Evolutionary conservation across 2,113 vertebrate species (phyloP).

Genomic region (Gambusia affinis): DNA sequence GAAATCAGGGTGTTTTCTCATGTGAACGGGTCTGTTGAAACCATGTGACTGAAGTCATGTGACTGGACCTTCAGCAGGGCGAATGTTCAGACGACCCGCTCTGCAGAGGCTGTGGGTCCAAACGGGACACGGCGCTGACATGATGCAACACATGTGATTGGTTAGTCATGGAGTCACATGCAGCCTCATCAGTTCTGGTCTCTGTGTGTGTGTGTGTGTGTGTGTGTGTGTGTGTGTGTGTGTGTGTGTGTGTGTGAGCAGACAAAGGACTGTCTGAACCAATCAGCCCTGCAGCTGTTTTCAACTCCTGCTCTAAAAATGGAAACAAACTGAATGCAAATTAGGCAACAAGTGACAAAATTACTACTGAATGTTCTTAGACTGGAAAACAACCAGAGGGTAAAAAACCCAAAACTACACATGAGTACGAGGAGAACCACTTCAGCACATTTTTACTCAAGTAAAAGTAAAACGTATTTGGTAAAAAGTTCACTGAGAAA

Average conservation of each 20-base stretch:
- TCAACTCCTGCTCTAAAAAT: neutral
- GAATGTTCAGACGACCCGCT: neutral
- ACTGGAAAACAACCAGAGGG: neutral
- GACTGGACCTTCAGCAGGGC: neutral
- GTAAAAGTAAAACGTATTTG: too few species aligned
- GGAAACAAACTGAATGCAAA: slow-evolving; percentile 6
- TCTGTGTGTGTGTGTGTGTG: slow-evolving; percentile 27
- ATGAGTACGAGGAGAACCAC: too few species aligned
- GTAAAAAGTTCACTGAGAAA: too few species aligned
- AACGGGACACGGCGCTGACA: slow-evolving; percentile 4
- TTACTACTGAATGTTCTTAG: neutral
- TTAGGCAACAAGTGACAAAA: neutral
- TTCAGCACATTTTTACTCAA: too few species aligned
- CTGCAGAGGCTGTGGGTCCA: slow-evolving; percentile 16
- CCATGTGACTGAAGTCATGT: neutral
- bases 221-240: slow-evolving; percentile 3
- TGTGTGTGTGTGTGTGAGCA: slow-evolving; percentile 7
- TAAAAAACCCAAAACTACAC: too few species aligned
- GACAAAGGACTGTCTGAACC: slow-evolving; percentile 12
- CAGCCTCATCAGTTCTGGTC: slow-evolving; percentile 11
- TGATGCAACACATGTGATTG: slow-evolving; percentile 49
- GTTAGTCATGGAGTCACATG: slow-evolving; percentile 62
- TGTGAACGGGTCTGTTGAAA: neutral
- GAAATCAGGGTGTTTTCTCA: neutral
- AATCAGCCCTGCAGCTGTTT: slow-evolving; percentile 43